These are phyloP conservation scores for Alectoris magna DNA, from an alignment of 2,797 vertebrate species.

Conservation along the genomic window DNA sequence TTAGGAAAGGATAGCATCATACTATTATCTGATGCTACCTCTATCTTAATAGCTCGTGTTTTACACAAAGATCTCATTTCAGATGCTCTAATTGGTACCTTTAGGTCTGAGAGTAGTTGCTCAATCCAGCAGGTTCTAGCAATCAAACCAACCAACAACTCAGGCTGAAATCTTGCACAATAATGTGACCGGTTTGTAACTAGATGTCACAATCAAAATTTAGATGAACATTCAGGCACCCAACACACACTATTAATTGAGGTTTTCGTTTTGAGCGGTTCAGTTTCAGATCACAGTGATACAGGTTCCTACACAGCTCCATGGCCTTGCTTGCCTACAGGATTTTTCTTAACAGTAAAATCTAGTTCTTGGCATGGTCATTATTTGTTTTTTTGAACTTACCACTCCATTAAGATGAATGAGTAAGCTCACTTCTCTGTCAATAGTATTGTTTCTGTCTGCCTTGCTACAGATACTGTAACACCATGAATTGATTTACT, in stretches of 20 bases:
- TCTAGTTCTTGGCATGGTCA: background rate
- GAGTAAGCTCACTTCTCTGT: slow-evolving; percentile 36
- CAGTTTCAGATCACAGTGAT: slow-evolving; percentile 9
- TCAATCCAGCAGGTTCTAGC: background rate
- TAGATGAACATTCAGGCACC: background rate
- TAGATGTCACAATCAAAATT: background rate
- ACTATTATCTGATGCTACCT: background rate
- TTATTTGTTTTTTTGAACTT: slow-evolving; percentile 38
- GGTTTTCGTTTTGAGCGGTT: background rate
- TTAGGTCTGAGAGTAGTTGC: background rate
- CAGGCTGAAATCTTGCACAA: background rate
- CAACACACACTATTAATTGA: background rate
- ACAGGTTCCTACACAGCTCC: background rate
- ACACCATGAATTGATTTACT: slow-evolving; percentile 47
- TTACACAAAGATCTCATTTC: background rate
- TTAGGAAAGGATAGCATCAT: background rate
- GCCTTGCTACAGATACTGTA: background rate
- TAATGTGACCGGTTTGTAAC: background rate
- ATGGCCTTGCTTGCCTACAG: background rate
- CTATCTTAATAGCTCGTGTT: background rate
- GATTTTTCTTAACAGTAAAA: background rate
- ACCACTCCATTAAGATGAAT: slow-evolving; percentile 48
- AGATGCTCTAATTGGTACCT: background rate
- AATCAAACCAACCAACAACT: background rate
- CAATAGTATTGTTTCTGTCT: slow-evolving; percentile 45